Evolutionary conservation across 35 echinoderm and acorn worm genomes (phyloP), one percentile per base, ranked within the genome.

Genomic region (Nesometra sesokonis): DNA sequence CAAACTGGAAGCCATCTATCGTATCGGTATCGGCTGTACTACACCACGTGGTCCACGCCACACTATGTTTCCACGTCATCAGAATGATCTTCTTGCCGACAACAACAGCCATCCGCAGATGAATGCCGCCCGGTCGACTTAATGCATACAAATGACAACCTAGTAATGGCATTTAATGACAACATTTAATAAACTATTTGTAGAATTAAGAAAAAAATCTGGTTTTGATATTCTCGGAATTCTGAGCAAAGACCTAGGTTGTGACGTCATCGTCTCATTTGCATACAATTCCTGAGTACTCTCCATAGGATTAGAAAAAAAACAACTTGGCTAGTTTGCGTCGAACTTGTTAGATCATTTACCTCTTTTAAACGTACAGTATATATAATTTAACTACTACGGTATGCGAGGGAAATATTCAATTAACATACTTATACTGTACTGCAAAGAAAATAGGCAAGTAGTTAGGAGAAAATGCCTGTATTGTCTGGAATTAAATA

Each of bases 21-120:
- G 95, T 93, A 47, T 97, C 95, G 3, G 95, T 97, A 34, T 97
- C 95, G 21, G 92, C 95, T 4, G 87, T 89, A 57, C 83, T 93
- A 46, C 95, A 97, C 95, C 95, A 97, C 0, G 95, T 92, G 11
- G 95, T 91, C 95, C 95, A 97, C 0, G 95, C 95, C 3, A 89
- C 92, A 37, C 90, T 97, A 84, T 97, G 95, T 86, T 97, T 97
- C 95, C 95, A 97, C 19, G 95, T 93, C 92, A 97, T 85, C 0
- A 97, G 89, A 1, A 93, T 39, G n/a, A 97, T 35, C 82, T 97
- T 97, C 89, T 97, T 97, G 13, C 92, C 89, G 1, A 93, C 88
- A 0, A 92, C 80, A 33, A 97, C 93, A 19, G 89, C 95, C 91
- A 97, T 97, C 13, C 95, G 79, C 32, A 97, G 87, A 77, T 93